Evolutionary conservation across 2,888 invertebrate genomes (phyloP).

Genomic region (Nasonovia ribisnigri): DNA sequence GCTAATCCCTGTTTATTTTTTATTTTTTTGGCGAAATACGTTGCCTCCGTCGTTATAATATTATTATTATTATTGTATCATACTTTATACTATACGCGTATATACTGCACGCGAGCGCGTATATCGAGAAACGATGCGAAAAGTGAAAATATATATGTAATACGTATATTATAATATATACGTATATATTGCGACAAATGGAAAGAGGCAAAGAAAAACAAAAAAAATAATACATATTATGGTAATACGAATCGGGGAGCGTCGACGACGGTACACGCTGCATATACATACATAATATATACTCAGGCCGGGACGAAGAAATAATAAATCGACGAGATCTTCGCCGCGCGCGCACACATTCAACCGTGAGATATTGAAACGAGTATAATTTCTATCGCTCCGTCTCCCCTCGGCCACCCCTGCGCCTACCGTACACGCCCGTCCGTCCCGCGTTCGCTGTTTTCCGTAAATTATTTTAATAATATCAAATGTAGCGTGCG

Average conservation of each 20-base stretch:
- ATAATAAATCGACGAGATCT: conserved; percentile 61
- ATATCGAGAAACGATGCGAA: conserved; percentile 58
- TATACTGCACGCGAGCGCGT: neutral
- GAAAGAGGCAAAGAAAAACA: conserved; percentile 24
- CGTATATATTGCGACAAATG: conserved; percentile 5
- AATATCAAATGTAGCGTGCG: conserved; percentile 63
- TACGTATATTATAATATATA: neutral
- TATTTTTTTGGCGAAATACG: conserved; percentile 3
- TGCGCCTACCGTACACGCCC: neutral
- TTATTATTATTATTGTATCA: conserved; percentile 33
- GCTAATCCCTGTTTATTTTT: conserved; percentile 44
- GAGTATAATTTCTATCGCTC: conserved; percentile 56
- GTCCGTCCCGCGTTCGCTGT: neutral
- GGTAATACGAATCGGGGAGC: conserved; percentile 41
- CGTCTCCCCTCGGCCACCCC: neutral
- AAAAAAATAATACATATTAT: conserved; percentile 41
- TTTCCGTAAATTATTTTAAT: conserved; percentile 65
- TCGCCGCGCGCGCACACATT: conserved; percentile 47
- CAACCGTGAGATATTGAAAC: conserved; percentile 65
- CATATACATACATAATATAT: neutral
- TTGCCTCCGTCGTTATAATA: conserved; percentile 13
- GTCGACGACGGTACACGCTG: neutral
- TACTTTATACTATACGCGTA: neutral
- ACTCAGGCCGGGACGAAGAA: conserved; percentile 32
- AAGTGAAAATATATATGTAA: conserved; percentile 32